A percentile compares a stretch with the other conserved stretches of the same genome.
Evolutionary conservation across 2,888 invertebrate species (phyloP).

Genomic region (Chrysina gloriosa): DNA sequence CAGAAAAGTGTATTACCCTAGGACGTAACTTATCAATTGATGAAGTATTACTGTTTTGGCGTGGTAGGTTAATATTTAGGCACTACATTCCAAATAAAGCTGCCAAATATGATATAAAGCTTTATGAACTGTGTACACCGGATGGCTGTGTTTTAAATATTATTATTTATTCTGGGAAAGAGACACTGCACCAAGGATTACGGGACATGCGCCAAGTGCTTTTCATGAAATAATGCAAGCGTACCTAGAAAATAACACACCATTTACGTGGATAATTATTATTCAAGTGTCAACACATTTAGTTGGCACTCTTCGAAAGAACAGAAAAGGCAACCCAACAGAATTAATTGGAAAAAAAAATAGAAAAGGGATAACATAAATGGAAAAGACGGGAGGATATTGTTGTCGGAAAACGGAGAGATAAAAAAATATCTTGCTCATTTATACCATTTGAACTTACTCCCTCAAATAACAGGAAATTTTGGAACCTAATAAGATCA

Average conservation of each 20-base stretch:
- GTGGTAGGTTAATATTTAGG: conserved; percentile 14
- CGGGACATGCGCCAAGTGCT: neutral
- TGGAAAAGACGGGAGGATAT: too few relatives aligned
- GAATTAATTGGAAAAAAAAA: too few relatives aligned
- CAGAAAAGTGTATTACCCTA: conserved; percentile 9
- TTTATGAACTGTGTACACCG: too few relatives aligned
- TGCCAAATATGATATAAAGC: conserved; percentile 6
- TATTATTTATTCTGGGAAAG: neutral
- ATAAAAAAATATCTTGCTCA: too few relatives aligned
- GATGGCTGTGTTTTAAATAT: neutral
- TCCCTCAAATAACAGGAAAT: too few relatives aligned
- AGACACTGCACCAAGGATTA: neutral
- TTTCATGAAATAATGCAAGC: conserved; percentile 1
- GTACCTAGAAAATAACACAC: conserved; percentile 18
- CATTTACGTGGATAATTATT: conserved; percentile 37
- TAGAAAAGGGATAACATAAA: too few relatives aligned
- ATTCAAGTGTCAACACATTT: conserved; percentile 35
- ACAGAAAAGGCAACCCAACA: too few relatives aligned
- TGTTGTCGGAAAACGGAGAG: too few relatives aligned
- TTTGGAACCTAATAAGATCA: too few relatives aligned
- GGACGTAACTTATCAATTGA: neutral
- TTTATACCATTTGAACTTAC: too few relatives aligned
- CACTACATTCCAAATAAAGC: conserved; percentile 8
- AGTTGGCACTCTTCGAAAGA: conserved; percentile 33
- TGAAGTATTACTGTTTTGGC: conserved; percentile 14